Percentiles rank a stretch among this genome's conserved stretches.
Evolutionary conservation across 2,113 vertebrate species (phyloP).

Genomic region (Sinocyclocheilus anshuiensis): DNA sequence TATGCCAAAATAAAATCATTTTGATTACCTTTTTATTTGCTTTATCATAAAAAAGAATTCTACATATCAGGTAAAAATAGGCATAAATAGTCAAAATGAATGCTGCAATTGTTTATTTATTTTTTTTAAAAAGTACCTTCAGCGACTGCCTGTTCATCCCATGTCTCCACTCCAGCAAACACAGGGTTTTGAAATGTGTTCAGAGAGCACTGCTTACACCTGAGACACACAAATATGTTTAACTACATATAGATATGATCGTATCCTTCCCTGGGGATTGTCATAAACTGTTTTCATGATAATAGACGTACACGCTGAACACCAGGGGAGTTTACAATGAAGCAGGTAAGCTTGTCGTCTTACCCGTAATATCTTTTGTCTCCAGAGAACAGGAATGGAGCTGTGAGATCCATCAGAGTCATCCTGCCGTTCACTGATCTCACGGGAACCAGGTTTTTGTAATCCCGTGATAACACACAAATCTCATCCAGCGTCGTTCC

Average conservation of each 20-base stretch:
- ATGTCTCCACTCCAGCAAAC: slow-evolving; percentile 35
- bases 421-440: slow-evolving; percentile 73
- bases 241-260: background rate
- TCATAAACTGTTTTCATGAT: background rate
- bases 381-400: slow-evolving; percentile 86
- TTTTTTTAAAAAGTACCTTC: slow-evolving; percentile 62
- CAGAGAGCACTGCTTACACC: slow-evolving; percentile 71
- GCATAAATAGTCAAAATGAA: background rate
- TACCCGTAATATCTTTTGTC: slow-evolving; percentile 85
- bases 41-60: too few relatives aligned
- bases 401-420: slow-evolving; percentile 79
- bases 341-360: slow-evolving; percentile 32
- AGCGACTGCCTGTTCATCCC: slow-evolving; percentile 65
- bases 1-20: too few relatives aligned
- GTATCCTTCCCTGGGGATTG: background rate
- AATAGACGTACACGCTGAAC: background rate
- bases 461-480: slow-evolving; percentile 72
- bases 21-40: too few relatives aligned
- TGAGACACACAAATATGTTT: slow-evolving; percentile 47
- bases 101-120: background rate
- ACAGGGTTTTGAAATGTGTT: slow-evolving; percentile 54
- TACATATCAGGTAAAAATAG: background rate
- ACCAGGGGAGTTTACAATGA: background rate
- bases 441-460: slow-evolving; percentile 85
- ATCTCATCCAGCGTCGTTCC: slow-evolving; percentile 82